These are phyloP conservation scores for Grus americana DNA, from an alignment of 2,113 vertebrate genomes.

Conservation along the genomic window DNA sequence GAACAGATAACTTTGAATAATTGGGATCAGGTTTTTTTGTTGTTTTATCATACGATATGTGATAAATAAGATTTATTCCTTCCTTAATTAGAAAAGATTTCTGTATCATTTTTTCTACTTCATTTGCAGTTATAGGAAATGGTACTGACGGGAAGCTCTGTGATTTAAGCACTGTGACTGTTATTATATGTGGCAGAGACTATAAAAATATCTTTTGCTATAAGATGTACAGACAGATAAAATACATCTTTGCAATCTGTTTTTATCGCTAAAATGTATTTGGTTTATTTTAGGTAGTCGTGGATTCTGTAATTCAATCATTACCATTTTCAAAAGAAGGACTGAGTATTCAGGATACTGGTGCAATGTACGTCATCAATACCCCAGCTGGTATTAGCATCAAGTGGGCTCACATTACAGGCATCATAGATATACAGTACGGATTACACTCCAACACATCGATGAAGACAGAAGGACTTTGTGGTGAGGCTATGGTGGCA, in stretches of 20 bases:
- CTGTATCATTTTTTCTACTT: neutral
- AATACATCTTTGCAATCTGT: neutral
- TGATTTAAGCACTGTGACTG: neutral
- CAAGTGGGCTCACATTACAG: conserved; percentile 96
- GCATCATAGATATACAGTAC: conserved; percentile 92
- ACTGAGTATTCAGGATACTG: conserved; percentile 90
- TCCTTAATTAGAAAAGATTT: neutral
- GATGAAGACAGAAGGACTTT: conserved; percentile 87
- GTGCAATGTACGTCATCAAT: conserved; percentile 90
- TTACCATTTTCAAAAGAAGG: conserved; percentile 88
- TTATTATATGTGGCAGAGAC: neutral
- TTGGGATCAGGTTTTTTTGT: neutral
- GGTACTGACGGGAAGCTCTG: neutral
- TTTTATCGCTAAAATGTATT: neutral
- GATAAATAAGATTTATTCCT: neutral
- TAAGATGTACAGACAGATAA: neutral
- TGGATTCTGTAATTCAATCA: conserved; percentile 84
- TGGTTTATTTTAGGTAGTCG: conserved; percentile 81
- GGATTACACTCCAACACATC: conserved; percentile 77
- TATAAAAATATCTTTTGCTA: neutral
- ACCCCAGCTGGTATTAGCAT: conserved; percentile 90
- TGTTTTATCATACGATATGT: neutral
- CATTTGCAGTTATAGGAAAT: neutral
- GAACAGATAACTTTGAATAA: neutral
- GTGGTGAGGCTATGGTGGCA: conserved; percentile 79